These are phyloP conservation scores for Syrista parreyssii DNA, from an alignment of 2,888 invertebrate species.

Conservation along the genomic window DNA sequence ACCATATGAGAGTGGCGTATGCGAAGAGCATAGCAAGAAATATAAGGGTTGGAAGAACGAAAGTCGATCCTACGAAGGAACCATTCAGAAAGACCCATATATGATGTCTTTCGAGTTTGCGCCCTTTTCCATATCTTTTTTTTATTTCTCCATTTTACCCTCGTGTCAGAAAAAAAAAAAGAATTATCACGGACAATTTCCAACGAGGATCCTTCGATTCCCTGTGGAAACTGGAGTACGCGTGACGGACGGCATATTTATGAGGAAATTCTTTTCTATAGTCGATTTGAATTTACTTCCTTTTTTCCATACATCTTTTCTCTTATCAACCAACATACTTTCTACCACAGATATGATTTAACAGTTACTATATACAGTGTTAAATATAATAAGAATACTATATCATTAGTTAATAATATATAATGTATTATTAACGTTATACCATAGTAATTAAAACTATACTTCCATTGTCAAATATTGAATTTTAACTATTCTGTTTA, in stretches of 20 bases:
- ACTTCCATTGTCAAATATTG: neutral
- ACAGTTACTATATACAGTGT: neutral
- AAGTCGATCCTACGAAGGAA: slow-evolving; percentile 1
- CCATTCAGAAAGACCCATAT: slow-evolving; percentile 3
- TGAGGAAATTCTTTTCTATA: neutral
- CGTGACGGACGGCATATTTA: neutral
- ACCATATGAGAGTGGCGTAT: slow-evolving; percentile 40
- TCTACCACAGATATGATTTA: neutral
- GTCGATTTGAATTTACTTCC: neutral
- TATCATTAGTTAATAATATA: neutral
- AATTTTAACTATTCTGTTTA: neutral
- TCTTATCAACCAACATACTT: neutral
- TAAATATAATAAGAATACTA: neutral
- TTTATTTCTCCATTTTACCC: neutral
- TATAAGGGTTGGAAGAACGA: neutral
- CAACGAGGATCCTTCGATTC: neutral
- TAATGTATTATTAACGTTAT: neutral
- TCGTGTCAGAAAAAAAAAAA: neutral
- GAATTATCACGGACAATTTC: neutral
- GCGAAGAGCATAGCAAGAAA: neutral
- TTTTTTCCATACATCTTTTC: neutral
- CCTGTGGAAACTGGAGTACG: neutral
- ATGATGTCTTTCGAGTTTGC: slow-evolving; percentile 28
- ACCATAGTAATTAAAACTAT: neutral
- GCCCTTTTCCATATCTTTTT: slow-evolving; percentile 11